Percentiles rank a stretch among this genome's conserved stretches.
phyloP scores from a whole-genome alignment of 2,113 vertebrate species.

The Mormyrus lacerda region DNA sequence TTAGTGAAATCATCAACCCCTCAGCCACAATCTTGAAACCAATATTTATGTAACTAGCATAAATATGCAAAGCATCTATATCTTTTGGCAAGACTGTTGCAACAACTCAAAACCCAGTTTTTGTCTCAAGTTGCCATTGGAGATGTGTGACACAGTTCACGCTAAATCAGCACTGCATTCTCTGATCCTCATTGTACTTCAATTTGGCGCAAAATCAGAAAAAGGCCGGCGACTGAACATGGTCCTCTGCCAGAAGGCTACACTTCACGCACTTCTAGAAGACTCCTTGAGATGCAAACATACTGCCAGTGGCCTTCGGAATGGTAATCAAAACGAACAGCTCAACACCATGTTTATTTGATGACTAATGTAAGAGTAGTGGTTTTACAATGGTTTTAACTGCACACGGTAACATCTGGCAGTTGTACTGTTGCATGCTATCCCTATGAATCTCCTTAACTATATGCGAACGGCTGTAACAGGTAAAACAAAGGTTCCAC shows the following conservation, averaged over 20 bases:
- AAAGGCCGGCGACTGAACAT: background rate
- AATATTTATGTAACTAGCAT: background rate
- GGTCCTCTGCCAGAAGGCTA: background rate
- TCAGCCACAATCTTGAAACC: background rate
- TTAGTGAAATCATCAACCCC: background rate
- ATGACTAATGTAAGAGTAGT: background rate
- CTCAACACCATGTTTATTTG: background rate
- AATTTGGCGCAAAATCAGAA: background rate
- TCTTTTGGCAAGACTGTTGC: background rate
- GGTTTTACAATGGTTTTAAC: background rate
- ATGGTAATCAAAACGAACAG: background rate
- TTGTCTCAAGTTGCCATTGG: background rate
- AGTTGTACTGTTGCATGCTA: background rate
- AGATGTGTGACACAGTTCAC: background rate
- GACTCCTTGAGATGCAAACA: background rate
- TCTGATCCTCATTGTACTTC: background rate
- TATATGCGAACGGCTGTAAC: background rate
- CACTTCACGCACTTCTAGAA: background rate
- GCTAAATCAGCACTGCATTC: background rate
- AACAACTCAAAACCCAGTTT: background rate
- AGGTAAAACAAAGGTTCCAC: background rate
- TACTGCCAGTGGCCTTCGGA: background rate
- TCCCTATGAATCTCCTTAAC: background rate
- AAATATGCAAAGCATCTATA: background rate
- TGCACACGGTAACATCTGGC: background rate